phyloP scores from a whole-genome alignment of 2,113 vertebrate species.

The Heptranchias perlo region DNA sequence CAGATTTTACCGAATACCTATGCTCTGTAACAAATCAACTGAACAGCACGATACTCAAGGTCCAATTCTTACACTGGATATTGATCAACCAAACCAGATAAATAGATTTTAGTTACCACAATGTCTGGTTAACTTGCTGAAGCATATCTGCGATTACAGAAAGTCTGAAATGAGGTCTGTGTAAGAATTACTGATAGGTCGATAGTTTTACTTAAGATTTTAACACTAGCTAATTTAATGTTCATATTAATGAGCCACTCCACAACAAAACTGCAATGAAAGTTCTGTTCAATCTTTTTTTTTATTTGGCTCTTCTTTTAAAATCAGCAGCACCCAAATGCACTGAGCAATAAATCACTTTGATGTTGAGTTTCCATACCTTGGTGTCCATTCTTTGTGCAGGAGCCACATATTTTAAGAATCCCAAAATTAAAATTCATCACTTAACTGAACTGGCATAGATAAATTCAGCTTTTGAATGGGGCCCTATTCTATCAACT shows the following conservation, averaged over 20 bases:
- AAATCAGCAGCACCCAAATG: neutral
- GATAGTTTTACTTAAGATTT: neutral
- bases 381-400: too few species aligned
- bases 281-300: neutral
- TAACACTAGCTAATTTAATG: neutral
- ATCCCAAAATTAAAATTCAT: slow-evolving; percentile 10
- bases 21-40: neutral
- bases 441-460: neutral
- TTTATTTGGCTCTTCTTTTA: too few species aligned
- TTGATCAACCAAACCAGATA: neutral
- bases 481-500: neutral
- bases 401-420: neutral
- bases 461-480: neutral
- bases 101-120: neutral
- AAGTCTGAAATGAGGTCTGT: neutral
- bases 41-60: neutral
- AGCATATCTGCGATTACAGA: neutral
- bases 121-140: neutral
- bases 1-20: neutral
- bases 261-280: neutral
- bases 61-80: neutral
- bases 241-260: neutral
- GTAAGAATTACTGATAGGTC: neutral
- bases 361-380: neutral
- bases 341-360: neutral